Evolutionary conservation across 2,797 vertebrate species (phyloP).

Genomic region (Columba guinea): DNA sequence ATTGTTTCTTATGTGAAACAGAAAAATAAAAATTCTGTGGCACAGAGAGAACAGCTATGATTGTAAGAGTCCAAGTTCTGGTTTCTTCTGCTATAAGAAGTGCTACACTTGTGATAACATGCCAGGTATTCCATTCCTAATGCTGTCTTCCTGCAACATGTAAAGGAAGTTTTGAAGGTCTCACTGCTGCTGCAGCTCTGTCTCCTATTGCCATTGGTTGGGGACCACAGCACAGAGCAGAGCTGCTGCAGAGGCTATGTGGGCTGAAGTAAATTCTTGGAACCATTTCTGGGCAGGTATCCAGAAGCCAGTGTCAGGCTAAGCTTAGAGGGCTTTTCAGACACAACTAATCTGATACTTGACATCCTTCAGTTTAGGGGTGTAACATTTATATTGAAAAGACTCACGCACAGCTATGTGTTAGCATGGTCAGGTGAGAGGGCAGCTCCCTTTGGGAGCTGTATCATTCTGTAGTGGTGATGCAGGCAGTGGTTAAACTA

Average conservation of each 20-base stretch:
- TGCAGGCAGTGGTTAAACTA: neutral
- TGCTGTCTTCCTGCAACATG: neutral
- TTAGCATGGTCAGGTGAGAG: neutral
- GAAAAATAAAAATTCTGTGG: neutral
- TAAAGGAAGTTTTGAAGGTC: neutral
- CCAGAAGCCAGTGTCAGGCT: neutral
- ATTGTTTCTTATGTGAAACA: neutral
- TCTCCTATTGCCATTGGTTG: neutral
- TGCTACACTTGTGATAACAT: neutral
- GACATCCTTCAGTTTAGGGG: neutral
- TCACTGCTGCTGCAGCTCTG: neutral
- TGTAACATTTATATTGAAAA: neutral
- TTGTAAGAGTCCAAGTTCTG: accelerated
- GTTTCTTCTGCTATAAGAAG: neutral
- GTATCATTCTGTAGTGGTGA: neutral
- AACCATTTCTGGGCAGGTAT: neutral
- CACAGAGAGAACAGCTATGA: neutral
- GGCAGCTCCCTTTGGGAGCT: neutral
- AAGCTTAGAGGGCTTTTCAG: neutral
- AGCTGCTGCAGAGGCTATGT: neutral
- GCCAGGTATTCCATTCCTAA: neutral
- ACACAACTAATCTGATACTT: neutral
- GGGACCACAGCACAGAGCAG: neutral
- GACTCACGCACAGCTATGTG: neutral
- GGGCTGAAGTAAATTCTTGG: neutral